These are phyloP conservation scores for Polietes domitor DNA, from an alignment of 2,888 invertebrate genomes.

Conservation along the genomic window DNA sequence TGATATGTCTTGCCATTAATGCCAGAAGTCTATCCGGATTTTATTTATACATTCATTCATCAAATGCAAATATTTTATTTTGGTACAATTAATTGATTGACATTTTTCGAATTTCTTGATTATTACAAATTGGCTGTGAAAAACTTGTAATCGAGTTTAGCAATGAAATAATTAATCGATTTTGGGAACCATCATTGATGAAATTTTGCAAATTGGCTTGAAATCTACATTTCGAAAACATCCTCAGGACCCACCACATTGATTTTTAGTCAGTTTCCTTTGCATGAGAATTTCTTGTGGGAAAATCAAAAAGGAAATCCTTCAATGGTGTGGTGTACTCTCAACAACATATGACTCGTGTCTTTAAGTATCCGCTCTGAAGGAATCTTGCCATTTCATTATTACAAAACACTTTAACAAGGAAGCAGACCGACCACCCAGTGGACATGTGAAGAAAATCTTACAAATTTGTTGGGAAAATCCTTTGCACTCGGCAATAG, in stretches of 20 bases:
- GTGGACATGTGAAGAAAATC: conserved; percentile 26
- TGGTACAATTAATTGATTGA: too few species aligned
- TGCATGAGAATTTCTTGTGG: conserved; percentile 7
- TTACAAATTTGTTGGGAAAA: conserved; percentile 33
- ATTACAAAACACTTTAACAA: conserved; percentile 22
- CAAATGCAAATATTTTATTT: too few species aligned
- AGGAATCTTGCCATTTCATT: conserved; percentile 24
- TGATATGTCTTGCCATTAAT: too few species aligned
- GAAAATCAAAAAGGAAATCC: conserved; percentile 15
- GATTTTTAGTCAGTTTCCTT: not conserved
- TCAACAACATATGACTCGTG: conserved; percentile 52
- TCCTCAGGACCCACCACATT: conserved; percentile 2
- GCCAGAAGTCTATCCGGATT: too few species aligned
- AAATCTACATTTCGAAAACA: too few species aligned
- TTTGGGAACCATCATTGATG: too few species aligned
- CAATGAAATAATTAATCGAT: too few species aligned
- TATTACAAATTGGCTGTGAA: too few species aligned
- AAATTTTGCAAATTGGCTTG: too few species aligned
- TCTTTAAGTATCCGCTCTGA: conserved; percentile 28
- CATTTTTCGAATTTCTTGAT: too few species aligned
- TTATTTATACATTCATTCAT: too few species aligned
- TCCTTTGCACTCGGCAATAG: not conserved
- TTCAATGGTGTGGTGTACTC: not conserved
- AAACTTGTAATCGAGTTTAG: too few species aligned
- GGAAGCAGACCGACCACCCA: conserved; percentile 14